phyloP scores from a whole-genome alignment of 2,888 invertebrate species.

The Fabriciana adippe region DNA sequence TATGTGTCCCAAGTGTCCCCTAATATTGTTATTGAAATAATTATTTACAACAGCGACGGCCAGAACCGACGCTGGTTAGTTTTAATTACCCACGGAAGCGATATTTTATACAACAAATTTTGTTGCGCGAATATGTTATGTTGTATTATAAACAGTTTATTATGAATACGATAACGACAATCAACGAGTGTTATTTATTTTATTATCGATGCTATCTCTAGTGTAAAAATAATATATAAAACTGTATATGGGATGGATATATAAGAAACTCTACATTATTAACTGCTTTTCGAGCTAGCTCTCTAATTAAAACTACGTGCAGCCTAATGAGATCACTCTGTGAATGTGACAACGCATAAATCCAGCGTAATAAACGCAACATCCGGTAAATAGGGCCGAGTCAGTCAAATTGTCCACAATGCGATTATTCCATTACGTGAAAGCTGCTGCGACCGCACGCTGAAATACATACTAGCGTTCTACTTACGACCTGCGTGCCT shows the following conservation, averaged over 20 bases:
- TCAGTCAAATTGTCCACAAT: slow-evolving; percentile 78
- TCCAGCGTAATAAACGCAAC: slow-evolving; percentile 74
- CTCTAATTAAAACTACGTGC: slow-evolving; percentile 73
- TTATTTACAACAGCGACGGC: slow-evolving; percentile 56
- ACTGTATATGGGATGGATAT: background rate
- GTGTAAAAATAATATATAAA: slow-evolving; percentile 1
- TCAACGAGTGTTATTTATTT: slow-evolving; percentile 3
- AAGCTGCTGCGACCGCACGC: slow-evolving; percentile 53
- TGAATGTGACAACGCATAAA: slow-evolving; percentile 77
- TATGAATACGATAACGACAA: slow-evolving; percentile 46
- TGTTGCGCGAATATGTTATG: slow-evolving; percentile 40
- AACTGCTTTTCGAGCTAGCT: slow-evolving; percentile 48
- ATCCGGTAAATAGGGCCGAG: slow-evolving; percentile 72
- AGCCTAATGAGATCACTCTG: slow-evolving; percentile 69
- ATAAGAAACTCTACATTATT: background rate
- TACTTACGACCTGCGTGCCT: slow-evolving; percentile 28
- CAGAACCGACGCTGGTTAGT: slow-evolving; percentile 60
- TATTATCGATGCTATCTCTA: background rate
- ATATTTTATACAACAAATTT: slow-evolving; percentile 66
- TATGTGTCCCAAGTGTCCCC: slow-evolving; percentile 61
- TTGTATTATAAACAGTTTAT: slow-evolving; percentile 21
- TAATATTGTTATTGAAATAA: slow-evolving; percentile 68
- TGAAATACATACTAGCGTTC: slow-evolving; percentile 45
- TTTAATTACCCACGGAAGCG: slow-evolving; percentile 68
- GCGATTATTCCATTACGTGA: slow-evolving; percentile 73